Percentiles rank a stretch among this genome's conserved stretches.
Evolutionary conservation across 2,888 invertebrate genomes (phyloP).

Genomic region (Drosophila lacicola): DNA sequence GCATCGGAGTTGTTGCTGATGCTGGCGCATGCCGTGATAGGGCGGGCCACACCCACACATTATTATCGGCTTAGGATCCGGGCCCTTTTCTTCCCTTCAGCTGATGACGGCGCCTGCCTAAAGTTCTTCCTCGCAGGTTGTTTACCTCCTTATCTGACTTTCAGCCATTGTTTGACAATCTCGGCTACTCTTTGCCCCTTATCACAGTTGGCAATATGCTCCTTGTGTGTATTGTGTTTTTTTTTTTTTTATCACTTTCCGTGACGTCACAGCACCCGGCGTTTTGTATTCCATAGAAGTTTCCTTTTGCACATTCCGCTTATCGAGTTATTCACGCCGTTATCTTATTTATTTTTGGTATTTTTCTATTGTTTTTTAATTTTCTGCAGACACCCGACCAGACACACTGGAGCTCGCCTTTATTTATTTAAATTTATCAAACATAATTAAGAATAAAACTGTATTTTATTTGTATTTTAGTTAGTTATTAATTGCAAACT

Average conservation of each 20-base stretch:
- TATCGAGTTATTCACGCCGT: constrained; percentile 30
- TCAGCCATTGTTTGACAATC: constrained; percentile 51
- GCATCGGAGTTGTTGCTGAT: constrained; percentile 14
- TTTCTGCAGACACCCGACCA: constrained; percentile 21
- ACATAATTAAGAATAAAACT: neutral
- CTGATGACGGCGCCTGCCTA: constrained; percentile 55
- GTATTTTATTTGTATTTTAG: neutral
- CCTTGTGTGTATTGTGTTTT: constrained; percentile 23
- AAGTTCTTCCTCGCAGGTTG: constrained; percentile 67
- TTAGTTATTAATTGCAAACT: neutral
- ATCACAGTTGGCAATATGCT: constrained; percentile 68
- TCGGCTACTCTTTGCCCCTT: constrained; percentile 39
- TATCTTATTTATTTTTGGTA: constrained; percentile 20
- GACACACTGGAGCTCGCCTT: constrained; percentile 29
- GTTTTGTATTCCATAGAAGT: constrained; percentile 32
- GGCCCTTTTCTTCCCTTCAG: constrained; percentile 38
- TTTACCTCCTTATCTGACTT: constrained; percentile 74
- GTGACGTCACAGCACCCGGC: constrained; percentile 61
- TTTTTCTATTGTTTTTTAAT: constrained; percentile 15
- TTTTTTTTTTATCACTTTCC: constrained; percentile 50
- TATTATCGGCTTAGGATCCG: constrained; percentile 49
- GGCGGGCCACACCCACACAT: constrained; percentile 38
- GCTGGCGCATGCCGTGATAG: constrained; percentile 40
- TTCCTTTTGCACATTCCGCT: constrained; percentile 44
- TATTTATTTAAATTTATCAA: constrained; percentile 11